These are phyloP conservation scores for Temnothorax unifasciatus DNA, from an alignment of 2,888 invertebrate genomes.

Conservation along the genomic window DNA sequence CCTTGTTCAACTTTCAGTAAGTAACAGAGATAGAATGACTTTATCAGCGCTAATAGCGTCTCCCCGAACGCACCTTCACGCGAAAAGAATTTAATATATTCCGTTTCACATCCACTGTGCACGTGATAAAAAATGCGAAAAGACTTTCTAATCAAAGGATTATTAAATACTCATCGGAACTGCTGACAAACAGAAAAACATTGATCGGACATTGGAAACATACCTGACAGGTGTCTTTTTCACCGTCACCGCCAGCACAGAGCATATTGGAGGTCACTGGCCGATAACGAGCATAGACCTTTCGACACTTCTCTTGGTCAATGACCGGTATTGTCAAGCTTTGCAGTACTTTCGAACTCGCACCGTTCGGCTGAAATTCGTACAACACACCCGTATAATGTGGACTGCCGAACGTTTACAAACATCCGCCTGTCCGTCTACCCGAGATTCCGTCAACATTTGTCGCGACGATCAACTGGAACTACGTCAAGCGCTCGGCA, in stretches of 20 bases:
- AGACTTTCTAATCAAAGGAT: not conserved
- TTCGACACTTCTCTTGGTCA: constrained; percentile 84
- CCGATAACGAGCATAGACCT: constrained; percentile 82
- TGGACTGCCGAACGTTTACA: not conserved
- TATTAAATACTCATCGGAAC: not conserved
- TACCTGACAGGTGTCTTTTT: constrained; percentile 79
- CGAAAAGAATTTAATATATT: constrained; percentile 1
- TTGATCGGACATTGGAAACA: not conserved
- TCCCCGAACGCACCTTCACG: no score
- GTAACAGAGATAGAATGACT: no score
- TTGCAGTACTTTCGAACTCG: constrained; percentile 48
- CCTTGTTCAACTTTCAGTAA: no score
- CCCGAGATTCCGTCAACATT: constrained; percentile 54
- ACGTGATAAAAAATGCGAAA: not conserved
- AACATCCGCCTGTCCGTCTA: not conserved
- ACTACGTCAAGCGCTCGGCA: constrained; percentile 63
- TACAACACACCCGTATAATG: constrained; percentile 9
- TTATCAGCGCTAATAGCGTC: no score
- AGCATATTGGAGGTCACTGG: constrained; percentile 79
- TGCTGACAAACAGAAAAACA: not conserved
- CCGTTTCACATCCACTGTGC: not conserved
- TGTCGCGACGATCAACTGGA: constrained; percentile 52
- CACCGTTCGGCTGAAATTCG: constrained; percentile 58
- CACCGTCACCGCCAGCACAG: constrained; percentile 80
- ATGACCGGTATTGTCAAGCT: constrained; percentile 85